Conservation (phyloP, 2,113 vertebrate genomes). For the Stegostoma tigrinum region DNA sequence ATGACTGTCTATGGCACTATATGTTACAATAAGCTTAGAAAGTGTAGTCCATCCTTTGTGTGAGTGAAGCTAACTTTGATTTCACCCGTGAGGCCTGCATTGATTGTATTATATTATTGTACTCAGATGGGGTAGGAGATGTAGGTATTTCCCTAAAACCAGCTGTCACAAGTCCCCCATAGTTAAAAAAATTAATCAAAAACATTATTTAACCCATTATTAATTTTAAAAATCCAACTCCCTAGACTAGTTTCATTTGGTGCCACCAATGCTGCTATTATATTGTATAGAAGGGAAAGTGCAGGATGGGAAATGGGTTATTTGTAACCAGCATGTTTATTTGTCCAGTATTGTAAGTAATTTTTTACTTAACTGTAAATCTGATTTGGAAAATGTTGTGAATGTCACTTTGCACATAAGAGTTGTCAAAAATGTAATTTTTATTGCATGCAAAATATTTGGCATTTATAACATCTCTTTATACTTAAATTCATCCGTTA, state of each 20-base stretch:
- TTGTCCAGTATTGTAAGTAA: background rate
- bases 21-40: background rate
- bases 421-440: slow-evolving; percentile 54
- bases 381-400: background rate
- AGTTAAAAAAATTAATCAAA: background rate
- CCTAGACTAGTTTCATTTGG: background rate
- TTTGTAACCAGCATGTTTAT: background rate
- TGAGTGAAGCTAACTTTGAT: background rate
- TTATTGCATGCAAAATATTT: slow-evolving; percentile 60
- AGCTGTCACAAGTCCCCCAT: background rate
- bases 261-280: background rate
- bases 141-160: background rate
- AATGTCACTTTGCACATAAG: slow-evolving; percentile 52
- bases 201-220: background rate
- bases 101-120: background rate
- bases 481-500: slow-evolving; percentile 51
- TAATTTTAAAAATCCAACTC: background rate
- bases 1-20: background rate
- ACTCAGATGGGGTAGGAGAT: background rate
- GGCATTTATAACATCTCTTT: slow-evolving; percentile 55
- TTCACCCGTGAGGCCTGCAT: background rate
- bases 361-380: background rate
- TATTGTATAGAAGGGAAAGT: background rate
- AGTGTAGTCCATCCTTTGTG: background rate
- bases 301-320: background rate